A percentile compares a stretch with the other conserved stretches of the same genome.
Evolutionary conservation across 2,113 vertebrate species (phyloP).

Genomic region (Phrynosoma blainvillii): DNA sequence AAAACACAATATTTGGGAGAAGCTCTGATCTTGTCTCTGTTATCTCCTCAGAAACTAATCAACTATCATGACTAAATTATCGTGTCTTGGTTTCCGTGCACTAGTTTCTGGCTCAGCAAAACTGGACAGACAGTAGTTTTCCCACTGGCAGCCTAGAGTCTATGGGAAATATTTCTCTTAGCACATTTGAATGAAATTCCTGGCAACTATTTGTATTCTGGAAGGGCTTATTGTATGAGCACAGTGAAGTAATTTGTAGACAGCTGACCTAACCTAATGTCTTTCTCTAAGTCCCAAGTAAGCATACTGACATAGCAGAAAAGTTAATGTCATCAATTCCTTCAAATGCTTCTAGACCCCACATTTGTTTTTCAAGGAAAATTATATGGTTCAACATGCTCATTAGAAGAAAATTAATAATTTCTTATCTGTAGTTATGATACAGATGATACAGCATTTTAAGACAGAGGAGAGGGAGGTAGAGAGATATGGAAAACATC

Average conservation of each 20-base stretch:
- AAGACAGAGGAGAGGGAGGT: neutral
- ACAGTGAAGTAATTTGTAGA: neutral
- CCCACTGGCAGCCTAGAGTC: neutral
- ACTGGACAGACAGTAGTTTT: neutral
- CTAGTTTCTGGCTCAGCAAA: neutral
- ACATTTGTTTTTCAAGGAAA: neutral
- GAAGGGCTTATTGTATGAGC: neutral
- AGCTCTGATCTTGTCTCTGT: neutral
- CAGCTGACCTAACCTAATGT: too few species aligned
- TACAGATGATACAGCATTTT: neutral
- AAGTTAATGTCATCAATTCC: neutral
- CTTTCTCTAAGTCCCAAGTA: neutral
- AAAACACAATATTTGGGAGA: neutral
- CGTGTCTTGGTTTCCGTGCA: neutral
- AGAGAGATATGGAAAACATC: neutral
- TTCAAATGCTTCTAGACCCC: neutral
- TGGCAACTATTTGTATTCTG: neutral
- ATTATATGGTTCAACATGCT: neutral
- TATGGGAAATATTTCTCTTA: neutral
- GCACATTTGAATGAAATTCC: neutral
- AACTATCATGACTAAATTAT: neutral
- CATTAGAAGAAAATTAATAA: neutral
- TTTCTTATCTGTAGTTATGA: constrained; percentile 1
- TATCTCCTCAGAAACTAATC: neutral
- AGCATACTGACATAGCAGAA: neutral